phyloP scores from a whole-genome alignment of 2,797 vertebrate species.

The Phoeniculus purpureus region DNA sequence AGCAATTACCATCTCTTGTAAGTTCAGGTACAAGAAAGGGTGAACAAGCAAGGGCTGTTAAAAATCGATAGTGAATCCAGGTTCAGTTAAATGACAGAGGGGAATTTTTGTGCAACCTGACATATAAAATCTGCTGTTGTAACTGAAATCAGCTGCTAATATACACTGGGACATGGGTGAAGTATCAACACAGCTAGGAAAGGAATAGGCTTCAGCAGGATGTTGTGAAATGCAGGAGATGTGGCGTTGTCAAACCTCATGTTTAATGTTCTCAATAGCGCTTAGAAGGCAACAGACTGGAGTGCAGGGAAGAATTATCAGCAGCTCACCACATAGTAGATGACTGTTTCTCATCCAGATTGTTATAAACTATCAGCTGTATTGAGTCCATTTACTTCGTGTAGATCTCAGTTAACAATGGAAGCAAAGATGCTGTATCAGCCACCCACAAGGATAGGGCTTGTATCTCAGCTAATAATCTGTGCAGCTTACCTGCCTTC shows the following conservation, averaged over 20 bases:
- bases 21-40: neutral
- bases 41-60: neutral
- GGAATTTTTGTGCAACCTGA: constrained; percentile 19
- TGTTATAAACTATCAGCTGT: neutral
- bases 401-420: neutral
- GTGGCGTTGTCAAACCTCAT: neutral
- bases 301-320: neutral
- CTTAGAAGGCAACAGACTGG: neutral
- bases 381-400: neutral
- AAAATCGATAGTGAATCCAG: constrained; percentile 13
- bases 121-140: neutral
- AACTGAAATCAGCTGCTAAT: neutral
- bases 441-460: neutral
- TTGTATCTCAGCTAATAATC: neutral
- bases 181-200: neutral
- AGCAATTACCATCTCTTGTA: neutral
- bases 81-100: neutral
- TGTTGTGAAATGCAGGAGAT: neutral
- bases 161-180: neutral
- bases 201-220: neutral
- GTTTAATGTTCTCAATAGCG: neutral
- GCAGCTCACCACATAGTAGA: neutral
- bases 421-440: neutral
- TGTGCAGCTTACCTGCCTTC: neutral
- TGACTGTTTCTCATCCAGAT: neutral